Percentiles rank a stretch among this genome's conserved stretches.
Conservation (phyloP, 2,113 vertebrate genomes). For the Syrrhaptes paradoxus region DNA sequence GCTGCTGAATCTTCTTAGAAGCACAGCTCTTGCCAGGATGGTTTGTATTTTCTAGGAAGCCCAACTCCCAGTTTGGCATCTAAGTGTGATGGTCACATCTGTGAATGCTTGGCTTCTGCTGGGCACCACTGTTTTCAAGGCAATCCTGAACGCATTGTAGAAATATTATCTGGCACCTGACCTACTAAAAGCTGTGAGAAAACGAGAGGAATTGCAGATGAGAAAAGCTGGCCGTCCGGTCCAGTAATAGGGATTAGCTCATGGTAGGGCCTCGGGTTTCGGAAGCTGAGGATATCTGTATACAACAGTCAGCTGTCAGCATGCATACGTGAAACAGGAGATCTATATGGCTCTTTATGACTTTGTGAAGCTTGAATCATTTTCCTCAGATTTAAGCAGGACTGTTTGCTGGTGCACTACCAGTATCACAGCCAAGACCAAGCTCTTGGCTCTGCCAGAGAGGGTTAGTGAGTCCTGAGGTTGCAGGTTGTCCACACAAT, state of each 20-base stretch:
- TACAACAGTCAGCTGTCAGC: background rate
- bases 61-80: background rate
- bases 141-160: background rate
- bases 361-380: background rate
- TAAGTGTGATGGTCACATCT: background rate
- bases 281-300: background rate
- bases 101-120: background rate
- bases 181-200: conserved; percentile 15
- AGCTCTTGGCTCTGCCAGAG: background rate
- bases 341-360: background rate
- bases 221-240: conserved; percentile 14
- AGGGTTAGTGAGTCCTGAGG: background rate
- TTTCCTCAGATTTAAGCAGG: background rate
- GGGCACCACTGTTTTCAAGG: background rate
- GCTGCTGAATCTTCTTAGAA: background rate
- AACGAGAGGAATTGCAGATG: background rate
- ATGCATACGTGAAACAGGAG: background rate
- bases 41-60: background rate
- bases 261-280: background rate
- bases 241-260: background rate
- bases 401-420: background rate
- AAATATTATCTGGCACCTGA: conserved; percentile 9
- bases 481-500: background rate
- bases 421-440: background rate
- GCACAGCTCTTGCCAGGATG: background rate